These are phyloP conservation scores for Dunckerocampus dactyliophorus DNA, from an alignment of 2,113 vertebrate species.

Conservation along the genomic window DNA sequence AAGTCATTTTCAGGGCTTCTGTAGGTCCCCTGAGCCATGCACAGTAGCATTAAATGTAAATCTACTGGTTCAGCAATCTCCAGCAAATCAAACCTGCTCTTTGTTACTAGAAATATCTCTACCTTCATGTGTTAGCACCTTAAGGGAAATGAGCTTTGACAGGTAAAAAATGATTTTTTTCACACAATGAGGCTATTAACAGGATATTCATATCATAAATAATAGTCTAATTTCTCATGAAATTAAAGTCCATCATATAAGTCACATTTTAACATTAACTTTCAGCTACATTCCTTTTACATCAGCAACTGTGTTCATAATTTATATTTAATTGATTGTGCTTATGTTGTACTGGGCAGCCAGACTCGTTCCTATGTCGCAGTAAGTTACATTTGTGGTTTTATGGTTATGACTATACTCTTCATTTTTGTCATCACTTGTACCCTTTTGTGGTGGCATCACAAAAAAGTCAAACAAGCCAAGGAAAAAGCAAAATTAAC, in stretches of 20 bases:
- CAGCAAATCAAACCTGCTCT: constrained; percentile 1
- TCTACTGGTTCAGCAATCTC: constrained; percentile 26
- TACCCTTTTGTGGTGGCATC: no score
- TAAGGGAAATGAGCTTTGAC: constrained; percentile 21
- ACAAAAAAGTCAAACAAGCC: no score
- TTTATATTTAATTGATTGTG: no score
- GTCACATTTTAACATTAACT: no score
- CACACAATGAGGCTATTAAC: constrained; percentile 13
- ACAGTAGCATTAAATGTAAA: constrained; percentile 69
- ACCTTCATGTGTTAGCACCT: constrained; percentile 23
- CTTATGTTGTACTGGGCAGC: no score
- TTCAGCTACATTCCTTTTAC: no score
- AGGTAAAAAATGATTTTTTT: constrained; percentile 9
- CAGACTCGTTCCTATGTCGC: no score
- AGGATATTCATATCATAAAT: constrained; percentile 12
- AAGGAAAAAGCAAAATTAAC: no score
- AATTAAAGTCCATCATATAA: background rate
- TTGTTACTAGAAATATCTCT: constrained; percentile 34
- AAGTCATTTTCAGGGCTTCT: constrained; percentile 60
- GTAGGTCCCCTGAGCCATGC: constrained; percentile 49
- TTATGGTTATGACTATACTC: no score
- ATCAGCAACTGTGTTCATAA: no score
- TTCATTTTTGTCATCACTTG: no score
- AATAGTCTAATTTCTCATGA: background rate
- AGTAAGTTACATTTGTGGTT: no score